These are phyloP conservation scores for Xylota segnis DNA, from an alignment of 2,888 invertebrate species.

Conservation along the genomic window DNA sequence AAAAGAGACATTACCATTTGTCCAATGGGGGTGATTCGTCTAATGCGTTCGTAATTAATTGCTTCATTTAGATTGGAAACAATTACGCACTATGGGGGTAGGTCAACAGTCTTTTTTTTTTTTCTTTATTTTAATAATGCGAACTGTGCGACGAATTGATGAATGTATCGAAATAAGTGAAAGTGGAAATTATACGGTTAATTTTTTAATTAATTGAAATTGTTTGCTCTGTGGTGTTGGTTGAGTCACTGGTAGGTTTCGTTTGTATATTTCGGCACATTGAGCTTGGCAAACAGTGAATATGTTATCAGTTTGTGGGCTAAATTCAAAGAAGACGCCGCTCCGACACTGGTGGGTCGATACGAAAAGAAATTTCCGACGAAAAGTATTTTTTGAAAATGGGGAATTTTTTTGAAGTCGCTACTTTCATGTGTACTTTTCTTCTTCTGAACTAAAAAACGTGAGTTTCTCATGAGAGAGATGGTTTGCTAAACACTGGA, in stretches of 20 bases:
- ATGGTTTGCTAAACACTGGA: no score
- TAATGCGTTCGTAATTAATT: constrained; percentile 73
- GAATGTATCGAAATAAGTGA: constrained; percentile 21
- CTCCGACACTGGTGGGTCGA: no score
- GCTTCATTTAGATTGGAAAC: constrained; percentile 75
- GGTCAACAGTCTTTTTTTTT: constrained; percentile 25
- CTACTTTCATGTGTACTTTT: no score
- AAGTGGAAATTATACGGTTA: constrained; percentile 41
- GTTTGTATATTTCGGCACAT: no score
- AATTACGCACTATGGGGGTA: constrained; percentile 69
- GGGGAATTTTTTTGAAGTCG: no score
- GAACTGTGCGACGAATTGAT: constrained; percentile 22
- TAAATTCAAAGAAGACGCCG: no score
- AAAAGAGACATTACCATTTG: constrained; percentile 72
- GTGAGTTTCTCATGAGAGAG: no score
- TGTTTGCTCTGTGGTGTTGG: constrained; percentile 20
- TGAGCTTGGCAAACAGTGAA: no score
- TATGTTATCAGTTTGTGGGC: no score
- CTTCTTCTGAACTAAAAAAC: no score
- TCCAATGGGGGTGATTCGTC: constrained; percentile 69
- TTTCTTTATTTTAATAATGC: background rate
- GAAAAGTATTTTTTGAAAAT: no score
- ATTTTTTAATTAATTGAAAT: constrained; percentile 29
- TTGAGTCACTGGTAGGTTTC: background rate
- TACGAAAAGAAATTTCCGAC: no score